Conservation (phyloP, 1,140 invertebrate species). For the Leptopilina boulardi region DNA sequence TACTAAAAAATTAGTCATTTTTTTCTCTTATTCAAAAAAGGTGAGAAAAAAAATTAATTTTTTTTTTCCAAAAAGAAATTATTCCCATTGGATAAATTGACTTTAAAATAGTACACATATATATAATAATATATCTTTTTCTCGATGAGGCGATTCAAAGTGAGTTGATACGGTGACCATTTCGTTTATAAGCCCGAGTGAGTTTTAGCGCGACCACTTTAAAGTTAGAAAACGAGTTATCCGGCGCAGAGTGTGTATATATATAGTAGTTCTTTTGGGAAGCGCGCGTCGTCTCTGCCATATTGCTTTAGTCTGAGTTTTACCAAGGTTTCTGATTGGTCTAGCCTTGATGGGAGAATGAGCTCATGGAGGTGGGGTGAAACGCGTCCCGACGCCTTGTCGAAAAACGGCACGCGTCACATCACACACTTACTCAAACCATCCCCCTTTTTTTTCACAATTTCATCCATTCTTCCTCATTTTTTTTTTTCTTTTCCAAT, state of each 20-base stretch:
- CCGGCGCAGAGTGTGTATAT: no score
- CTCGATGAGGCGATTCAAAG: not conserved
- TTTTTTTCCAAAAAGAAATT: no score
- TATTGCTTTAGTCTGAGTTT: slow-evolving; percentile 66
- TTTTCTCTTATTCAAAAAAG: no score
- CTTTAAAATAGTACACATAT: no score
- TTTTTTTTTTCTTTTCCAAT: slow-evolving; percentile 15
- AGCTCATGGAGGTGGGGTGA: slow-evolving; percentile 51
- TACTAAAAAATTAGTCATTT: no score
- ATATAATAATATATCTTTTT: no score
- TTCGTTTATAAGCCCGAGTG: slow-evolving; percentile 22
- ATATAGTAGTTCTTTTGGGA: slow-evolving; percentile 45
- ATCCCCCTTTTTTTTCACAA: slow-evolving; percentile 38
- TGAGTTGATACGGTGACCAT: slow-evolving; percentile 4
- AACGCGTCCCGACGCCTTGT: slow-evolving; percentile 68
- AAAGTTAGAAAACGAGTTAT: slow-evolving; percentile 56
- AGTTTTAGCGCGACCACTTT: slow-evolving; percentile 46
- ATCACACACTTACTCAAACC: slow-evolving; percentile 58
- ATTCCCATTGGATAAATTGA: no score
- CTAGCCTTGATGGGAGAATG: slow-evolving; percentile 50
- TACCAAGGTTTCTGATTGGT: slow-evolving; percentile 65
- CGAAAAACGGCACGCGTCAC: slow-evolving; percentile 73
- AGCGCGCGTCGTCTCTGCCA: slow-evolving; percentile 67
- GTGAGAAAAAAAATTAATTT: no score
- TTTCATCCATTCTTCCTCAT: slow-evolving; percentile 33